phyloP scores from a whole-genome alignment of 2,797 vertebrate species.

The Meda fulgida region DNA sequence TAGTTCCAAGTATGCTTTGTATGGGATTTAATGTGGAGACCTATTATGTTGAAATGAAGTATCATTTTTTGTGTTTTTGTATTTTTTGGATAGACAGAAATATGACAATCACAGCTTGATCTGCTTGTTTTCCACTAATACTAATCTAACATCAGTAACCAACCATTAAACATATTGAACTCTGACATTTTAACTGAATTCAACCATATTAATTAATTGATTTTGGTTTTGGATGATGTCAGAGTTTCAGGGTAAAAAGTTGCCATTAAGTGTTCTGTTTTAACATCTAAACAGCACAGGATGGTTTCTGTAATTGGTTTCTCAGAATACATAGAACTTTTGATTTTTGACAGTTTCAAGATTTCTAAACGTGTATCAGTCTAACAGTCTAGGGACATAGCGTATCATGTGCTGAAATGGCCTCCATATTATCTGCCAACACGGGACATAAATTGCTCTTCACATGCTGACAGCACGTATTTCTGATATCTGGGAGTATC shows the following conservation, averaged over 20 bases:
- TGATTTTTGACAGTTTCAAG: neutral
- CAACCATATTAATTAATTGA: neutral
- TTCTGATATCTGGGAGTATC: neutral
- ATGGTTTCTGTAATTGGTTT: neutral
- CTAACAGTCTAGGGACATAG: neutral
- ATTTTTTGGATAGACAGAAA: no score
- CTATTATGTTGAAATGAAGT: no score
- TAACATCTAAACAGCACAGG: neutral
- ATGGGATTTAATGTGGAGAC: no score
- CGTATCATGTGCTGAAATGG: conserved; percentile 27
- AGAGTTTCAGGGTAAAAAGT: neutral
- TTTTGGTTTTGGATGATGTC: neutral
- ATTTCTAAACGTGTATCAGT: neutral
- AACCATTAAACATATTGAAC: neutral
- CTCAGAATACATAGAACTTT: no score
- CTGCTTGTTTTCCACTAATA: neutral
- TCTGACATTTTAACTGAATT: neutral
- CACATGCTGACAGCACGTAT: conserved; percentile 19
- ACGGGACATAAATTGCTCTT: conserved; percentile 18
- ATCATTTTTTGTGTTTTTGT: no score
- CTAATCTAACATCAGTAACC: neutral
- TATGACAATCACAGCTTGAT: neutral
- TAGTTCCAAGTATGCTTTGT: no score
- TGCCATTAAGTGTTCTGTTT: neutral
- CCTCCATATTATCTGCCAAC: neutral